These are phyloP conservation scores for Neosilurus mollespiculum DNA, from an alignment of 2,797 vertebrate genomes.

Conservation along the genomic window DNA sequence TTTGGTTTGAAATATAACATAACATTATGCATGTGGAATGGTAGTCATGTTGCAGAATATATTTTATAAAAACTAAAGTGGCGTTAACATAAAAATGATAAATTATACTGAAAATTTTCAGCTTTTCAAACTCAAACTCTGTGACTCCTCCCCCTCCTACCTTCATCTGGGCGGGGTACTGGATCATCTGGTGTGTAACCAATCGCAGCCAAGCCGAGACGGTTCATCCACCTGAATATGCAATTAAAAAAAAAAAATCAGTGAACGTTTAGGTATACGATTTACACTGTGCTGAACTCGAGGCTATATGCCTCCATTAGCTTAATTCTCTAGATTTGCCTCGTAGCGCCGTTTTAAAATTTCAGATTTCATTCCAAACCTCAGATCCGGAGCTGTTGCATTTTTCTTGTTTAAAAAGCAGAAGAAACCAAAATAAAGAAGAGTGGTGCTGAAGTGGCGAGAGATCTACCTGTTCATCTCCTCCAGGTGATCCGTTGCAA, in stretches of 20 bases:
- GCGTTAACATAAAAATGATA: no score
- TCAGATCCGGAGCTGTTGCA: no score
- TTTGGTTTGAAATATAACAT: background rate
- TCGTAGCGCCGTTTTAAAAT: background rate
- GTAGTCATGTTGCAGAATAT: background rate
- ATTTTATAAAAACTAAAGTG: no score
- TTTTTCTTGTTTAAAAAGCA: background rate
- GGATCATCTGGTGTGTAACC: constrained; percentile 82
- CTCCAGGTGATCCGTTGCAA: constrained; percentile 70
- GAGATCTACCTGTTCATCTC: constrained; percentile 79
- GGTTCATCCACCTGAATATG: constrained; percentile 77
- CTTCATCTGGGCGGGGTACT: constrained; percentile 78
- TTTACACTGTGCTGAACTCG: background rate
- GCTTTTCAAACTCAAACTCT: no score
- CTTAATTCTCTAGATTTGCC: no score
- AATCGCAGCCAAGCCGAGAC: constrained; percentile 77
- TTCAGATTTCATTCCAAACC: no score
- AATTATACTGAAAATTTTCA: no score
- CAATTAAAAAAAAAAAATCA: background rate
- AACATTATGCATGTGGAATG: background rate
- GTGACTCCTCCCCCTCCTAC: constrained; percentile 61
- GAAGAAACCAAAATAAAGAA: background rate
- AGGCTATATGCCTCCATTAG: background rate
- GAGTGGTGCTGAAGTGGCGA: background rate
- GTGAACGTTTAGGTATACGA: background rate